phyloP scores from a whole-genome alignment of 1,140 invertebrate species.

The Tetramorium parvispinum region DNA sequence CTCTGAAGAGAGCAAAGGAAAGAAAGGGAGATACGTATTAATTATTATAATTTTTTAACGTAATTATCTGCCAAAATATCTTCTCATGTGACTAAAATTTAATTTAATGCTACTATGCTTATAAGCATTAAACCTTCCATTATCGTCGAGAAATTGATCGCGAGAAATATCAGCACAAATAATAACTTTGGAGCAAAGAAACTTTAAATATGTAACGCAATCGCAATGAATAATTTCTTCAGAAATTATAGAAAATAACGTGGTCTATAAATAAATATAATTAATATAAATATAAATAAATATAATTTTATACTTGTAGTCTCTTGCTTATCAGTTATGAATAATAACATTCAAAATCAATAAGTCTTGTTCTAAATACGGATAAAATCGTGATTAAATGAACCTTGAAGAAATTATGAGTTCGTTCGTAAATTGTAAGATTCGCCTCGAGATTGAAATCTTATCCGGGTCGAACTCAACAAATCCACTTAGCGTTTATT shows the following conservation, averaged over 20 bases:
- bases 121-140: not conserved
- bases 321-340: not conserved
- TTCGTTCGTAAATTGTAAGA: not conserved
- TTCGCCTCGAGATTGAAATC: not conserved
- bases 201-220: not conserved
- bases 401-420: not conserved
- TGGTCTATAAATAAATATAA: not conserved
- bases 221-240: not conserved
- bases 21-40: no score
- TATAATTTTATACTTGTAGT: not conserved
- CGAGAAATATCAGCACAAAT: not conserved
- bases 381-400: not conserved
- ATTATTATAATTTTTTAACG: not conserved
- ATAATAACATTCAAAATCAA: not conserved
- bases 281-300: constrained; percentile 7
- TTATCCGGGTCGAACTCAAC: not conserved
- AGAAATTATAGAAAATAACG: not conserved
- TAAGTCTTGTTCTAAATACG: not conserved
- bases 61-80: not conserved
- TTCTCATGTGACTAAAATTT: not conserved
- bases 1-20: not conserved
- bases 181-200: not conserved
- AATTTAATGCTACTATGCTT: not conserved
- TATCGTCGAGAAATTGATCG: not conserved
- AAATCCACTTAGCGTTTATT: not conserved